phyloP scores from a whole-genome alignment of 2,797 vertebrate species.

The Rhynchotus rufescens region DNA sequence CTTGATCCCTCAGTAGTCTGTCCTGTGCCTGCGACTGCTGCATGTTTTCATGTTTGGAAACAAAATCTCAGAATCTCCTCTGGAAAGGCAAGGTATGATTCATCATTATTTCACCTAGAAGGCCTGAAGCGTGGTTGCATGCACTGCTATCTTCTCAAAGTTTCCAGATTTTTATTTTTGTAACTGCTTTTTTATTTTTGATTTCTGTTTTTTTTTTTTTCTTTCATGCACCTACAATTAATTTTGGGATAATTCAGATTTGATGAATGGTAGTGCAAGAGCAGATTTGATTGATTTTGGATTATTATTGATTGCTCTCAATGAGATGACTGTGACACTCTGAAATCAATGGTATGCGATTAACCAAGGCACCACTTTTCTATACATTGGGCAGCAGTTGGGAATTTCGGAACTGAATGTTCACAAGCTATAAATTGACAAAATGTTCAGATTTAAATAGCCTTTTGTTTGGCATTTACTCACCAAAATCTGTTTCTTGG shows the following conservation, averaged over 20 bases:
- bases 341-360: conserved; percentile 82
- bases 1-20: neutral
- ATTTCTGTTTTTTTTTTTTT: neutral
- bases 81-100: conserved; percentile 23
- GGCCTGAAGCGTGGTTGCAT: neutral
- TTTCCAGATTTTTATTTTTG: neutral
- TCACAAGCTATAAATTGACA: conserved; percentile 79
- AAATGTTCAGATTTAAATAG: conserved; percentile 76
- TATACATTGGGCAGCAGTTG: conserved; percentile 42
- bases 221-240: conserved; percentile 64
- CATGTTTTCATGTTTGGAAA: conserved; percentile 3
- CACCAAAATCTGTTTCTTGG: conserved; percentile 77
- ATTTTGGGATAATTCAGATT: conserved; percentile 77
- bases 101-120: conserved; percentile 14
- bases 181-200: neutral
- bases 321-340: conserved; percentile 81
- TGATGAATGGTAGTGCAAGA: conserved; percentile 80
- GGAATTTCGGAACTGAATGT: conserved; percentile 71
- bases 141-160: neutral
- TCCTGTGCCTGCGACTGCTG: neutral
- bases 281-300: conserved; percentile 83
- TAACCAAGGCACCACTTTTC: conserved; percentile 70
- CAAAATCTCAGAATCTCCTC: neutral
- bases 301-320: conserved; percentile 85
- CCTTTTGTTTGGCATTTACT: conserved; percentile 77